Evolutionary conservation across 2,797 vertebrate species (phyloP), one percentile per base, ranked within the genome.

Genomic region (Microctenopoma steveboyesi): DNA sequence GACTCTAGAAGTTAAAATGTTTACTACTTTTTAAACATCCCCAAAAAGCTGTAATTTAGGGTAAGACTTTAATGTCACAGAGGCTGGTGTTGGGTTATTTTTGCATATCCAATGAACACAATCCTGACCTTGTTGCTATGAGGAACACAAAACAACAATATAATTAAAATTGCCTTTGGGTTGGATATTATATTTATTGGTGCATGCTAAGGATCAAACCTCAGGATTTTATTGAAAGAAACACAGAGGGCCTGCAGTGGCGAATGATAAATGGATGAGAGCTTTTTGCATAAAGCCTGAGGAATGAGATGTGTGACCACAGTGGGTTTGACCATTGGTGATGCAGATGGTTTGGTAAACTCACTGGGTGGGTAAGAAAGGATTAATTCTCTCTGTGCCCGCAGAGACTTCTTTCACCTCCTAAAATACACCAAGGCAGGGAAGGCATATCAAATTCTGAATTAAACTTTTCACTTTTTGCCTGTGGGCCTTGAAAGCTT

Each of bases 41-140:
- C 78, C 82, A 73, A 86, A 81, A 86, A 88, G 65, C 88, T 94
- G 72, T 87, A 92, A 92, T 94, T 94, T 89, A 74, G 82, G 78
- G 77, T 75, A 57, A 65, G 83, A 67, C 81, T 88, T 91, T 86
- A 89, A 89, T 90, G 85, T 86, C 76, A 88, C 78, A 75, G 81
- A 80, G 84, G 87, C 70, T 72, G 63, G 69, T 83, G 80, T 83
- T 27, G 73, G 80, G 89, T 88, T 94, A 92, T 94, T 94, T 93
- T 90, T 78, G 84, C 75, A 82, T 86, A 87, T 86, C 77, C 73
- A 83, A 47, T 79, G 56, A 88, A 81, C 74, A 81, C 81, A 78
- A 86, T 82, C 72, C 79, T 57, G 50, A 65, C 78, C 68, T 64
- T 83, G 91, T 93, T 93, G 89, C 91, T 78, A 89, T 69, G 86